A percentile compares a stretch with the other conserved stretches of the same genome.
phyloP scores from a whole-genome alignment of 2,113 vertebrate genomes.

The Butastur rufipennis region DNA sequence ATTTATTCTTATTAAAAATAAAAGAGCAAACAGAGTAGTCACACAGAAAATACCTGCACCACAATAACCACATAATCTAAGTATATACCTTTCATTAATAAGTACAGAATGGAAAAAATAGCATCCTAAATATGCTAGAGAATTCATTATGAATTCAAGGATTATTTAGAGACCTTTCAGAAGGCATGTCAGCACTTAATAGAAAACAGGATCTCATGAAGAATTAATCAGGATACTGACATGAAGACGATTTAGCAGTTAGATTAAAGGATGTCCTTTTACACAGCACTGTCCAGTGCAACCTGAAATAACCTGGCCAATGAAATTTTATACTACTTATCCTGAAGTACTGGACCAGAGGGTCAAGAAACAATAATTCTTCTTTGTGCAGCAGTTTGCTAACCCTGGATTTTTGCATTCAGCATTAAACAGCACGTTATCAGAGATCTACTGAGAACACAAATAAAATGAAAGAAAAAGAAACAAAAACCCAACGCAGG shows the following conservation, averaged over 20 bases:
- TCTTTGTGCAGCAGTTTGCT: not conserved
- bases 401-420: not conserved
- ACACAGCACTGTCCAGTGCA: not conserved
- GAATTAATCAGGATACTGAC: slow-evolving; percentile 12
- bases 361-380: not conserved
- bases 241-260: not conserved
- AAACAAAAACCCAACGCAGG: not conserved
- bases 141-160: not conserved
- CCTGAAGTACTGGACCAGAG: not conserved
- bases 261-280: not conserved
- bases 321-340: not conserved
- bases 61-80: not conserved
- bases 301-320: not conserved
- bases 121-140: not conserved
- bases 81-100: not conserved
- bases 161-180: not conserved
- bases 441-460: not conserved
- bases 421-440: not conserved
- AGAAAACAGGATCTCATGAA: not conserved
- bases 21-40: not conserved
- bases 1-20: not conserved
- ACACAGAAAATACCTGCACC: not conserved
- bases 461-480: not conserved
- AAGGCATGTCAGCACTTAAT: not conserved
- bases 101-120: not conserved